phyloP scores from a whole-genome alignment of 2,888 invertebrate species.

The Tenthredo livida region DNA sequence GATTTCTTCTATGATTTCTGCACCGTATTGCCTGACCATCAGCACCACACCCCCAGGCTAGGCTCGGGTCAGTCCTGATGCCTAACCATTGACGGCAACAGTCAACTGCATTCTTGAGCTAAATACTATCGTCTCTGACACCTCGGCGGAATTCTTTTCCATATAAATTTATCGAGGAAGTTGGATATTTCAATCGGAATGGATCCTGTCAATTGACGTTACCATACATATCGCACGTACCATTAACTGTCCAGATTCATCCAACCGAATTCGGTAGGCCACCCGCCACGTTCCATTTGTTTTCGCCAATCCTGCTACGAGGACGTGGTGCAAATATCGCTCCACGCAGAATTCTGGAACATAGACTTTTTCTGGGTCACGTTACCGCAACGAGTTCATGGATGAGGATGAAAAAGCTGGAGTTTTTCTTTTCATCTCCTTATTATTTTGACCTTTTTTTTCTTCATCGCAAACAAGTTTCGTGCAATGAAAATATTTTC shows the following conservation, averaged over 20 bases:
- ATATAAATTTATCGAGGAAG: constrained; percentile 8
- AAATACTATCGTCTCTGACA: constrained; percentile 59
- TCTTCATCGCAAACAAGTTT: not conserved
- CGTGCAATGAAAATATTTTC: not conserved
- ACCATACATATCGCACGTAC: not conserved
- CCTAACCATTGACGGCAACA: constrained; percentile 41
- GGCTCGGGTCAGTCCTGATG: constrained; percentile 23
- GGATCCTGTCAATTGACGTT: constrained; percentile 20
- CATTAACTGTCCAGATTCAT: constrained; percentile 18
- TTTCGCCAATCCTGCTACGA: not conserved
- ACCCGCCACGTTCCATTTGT: constrained; percentile 25
- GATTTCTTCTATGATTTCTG: constrained; percentile 8
- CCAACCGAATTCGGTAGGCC: constrained; percentile 19
- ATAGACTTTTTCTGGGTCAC: not conserved
- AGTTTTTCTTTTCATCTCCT: not conserved
- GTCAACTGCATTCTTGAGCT: constrained; percentile 67
- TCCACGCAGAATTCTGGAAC: constrained; percentile 7
- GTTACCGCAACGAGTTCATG: not conserved
- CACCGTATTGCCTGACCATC: not conserved
- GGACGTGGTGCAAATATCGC: not conserved
- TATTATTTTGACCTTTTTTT: not conserved
- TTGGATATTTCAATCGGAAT: constrained; percentile 33
- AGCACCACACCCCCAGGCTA: constrained; percentile 13
- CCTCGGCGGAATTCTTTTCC: constrained; percentile 35
- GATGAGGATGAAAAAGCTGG: not conserved